Evolutionary conservation across 1,140 invertebrate species (phyloP).

Genomic region (Aphidius ervi): DNA sequence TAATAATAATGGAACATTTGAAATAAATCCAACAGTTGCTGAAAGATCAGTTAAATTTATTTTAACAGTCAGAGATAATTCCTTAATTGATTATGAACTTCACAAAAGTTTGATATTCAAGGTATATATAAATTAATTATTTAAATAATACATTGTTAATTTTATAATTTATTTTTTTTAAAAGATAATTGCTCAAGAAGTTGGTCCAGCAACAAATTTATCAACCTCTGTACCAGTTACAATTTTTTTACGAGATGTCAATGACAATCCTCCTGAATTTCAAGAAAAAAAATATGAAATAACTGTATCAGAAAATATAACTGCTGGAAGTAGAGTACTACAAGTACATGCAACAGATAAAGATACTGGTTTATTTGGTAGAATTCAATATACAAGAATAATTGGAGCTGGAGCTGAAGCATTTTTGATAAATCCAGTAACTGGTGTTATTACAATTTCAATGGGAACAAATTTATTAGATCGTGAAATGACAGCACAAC

Average conservation of each 20-base stretch:
- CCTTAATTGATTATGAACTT: conserved; percentile 77
- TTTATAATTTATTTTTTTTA: conserved; percentile 22
- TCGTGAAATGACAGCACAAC: conserved; percentile 71
- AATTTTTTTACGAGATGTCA: conserved; percentile 80
- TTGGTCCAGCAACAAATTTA: conserved; percentile 69
- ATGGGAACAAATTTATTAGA: conserved; percentile 74
- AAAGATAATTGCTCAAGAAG: conserved; percentile 74
- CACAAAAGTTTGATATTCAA: conserved; percentile 67
- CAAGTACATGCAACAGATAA: conserved; percentile 73
- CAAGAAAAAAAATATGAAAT: conserved; percentile 67
- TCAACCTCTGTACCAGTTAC: conserved; percentile 69
- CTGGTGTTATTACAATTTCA: conserved; percentile 75
- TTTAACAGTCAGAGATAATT: conserved; percentile 78
- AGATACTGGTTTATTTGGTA: conserved; percentile 68
- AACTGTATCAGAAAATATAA: conserved; percentile 74
- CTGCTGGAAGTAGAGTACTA: conserved; percentile 67
- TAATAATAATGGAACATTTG: conserved; percentile 82
- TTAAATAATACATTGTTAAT: conserved; percentile 1
- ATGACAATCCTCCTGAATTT: conserved; percentile 87
- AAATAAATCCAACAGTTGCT: conserved; percentile 82
- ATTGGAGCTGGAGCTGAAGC: conserved; percentile 70
- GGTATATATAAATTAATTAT: conserved; percentile 42
- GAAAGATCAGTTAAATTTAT: conserved; percentile 75
- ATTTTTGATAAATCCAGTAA: conserved; percentile 71
- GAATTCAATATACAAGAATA: conserved; percentile 72